Evolutionary conservation across 92 coral and sea anemone species (phyloP).

Genomic region (Bergia puertoricense): DNA sequence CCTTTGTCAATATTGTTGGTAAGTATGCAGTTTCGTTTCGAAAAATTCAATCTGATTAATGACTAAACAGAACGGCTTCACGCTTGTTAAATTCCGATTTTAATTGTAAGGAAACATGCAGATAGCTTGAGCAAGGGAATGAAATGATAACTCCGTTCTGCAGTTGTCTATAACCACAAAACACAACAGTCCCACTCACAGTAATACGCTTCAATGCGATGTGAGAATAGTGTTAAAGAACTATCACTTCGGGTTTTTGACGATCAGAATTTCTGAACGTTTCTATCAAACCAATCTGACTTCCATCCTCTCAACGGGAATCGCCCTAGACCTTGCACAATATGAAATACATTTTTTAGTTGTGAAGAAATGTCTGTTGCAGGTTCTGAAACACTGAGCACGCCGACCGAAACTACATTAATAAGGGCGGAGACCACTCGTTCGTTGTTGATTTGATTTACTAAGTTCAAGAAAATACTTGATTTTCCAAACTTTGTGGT

Average conservation of each 20-base stretch:
- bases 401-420: too few species aligned
- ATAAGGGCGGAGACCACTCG: too few species aligned
- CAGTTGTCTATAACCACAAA: background rate
- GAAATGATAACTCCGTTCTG: background rate
- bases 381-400: too few species aligned
- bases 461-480: background rate
- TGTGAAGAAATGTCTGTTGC: background rate
- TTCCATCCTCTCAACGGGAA: background rate
- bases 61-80: background rate
- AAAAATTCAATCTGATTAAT: too few species aligned
- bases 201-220: background rate
- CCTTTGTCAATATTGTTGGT: slow-evolving; percentile 1
- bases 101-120: background rate
- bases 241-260: background rate
- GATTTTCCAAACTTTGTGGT: background rate
- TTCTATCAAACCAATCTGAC: background rate
- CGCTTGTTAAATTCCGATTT: too few species aligned
- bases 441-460: too few species aligned
- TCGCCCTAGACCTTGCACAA: background rate
- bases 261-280: background rate
- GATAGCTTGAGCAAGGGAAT: background rate
- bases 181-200: background rate
- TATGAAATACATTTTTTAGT: too few species aligned
- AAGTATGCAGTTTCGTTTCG: slow-evolving; percentile 8
- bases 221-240: background rate